Percentiles rank a stretch among this genome's conserved stretches.
phyloP scores from a whole-genome alignment of 2,113 vertebrate species.

The Lepisosteus osseus region DNA sequence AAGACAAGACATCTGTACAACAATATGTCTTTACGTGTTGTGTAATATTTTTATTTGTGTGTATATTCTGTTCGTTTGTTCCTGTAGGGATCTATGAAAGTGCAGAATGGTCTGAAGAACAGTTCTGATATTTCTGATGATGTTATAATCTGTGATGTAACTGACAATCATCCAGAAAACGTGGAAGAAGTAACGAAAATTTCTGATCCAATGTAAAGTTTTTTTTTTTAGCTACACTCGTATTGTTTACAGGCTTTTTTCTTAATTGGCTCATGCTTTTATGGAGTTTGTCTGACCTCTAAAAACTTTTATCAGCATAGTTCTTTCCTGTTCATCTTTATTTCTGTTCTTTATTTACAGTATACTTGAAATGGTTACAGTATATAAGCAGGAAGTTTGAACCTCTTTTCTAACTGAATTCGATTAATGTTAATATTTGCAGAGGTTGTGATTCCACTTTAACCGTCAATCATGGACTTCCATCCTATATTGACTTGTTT shows the following conservation, averaged over 20 bases:
- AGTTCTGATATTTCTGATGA: slow-evolving; percentile 81
- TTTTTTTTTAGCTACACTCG: not conserved
- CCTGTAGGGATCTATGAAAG: slow-evolving; percentile 38
- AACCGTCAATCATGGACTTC: too few species aligned
- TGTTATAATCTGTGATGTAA: slow-evolving; percentile 88
- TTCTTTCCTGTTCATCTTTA: not conserved
- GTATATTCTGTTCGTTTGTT: not conserved
- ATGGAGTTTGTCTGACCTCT: too few species aligned
- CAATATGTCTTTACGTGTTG: not conserved
- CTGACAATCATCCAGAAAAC: slow-evolving; percentile 70
- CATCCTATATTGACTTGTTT: too few species aligned
- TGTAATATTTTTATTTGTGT: not conserved
- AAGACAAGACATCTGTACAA: too few species aligned
- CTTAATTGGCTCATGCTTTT: too few species aligned
- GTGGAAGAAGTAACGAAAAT: slow-evolving; percentile 44
- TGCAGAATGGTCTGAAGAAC: slow-evolving; percentile 62
- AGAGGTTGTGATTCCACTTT: too few species aligned
- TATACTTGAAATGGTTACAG: too few species aligned
- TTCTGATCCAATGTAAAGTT: slow-evolving; percentile 48
- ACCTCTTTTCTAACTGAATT: not conserved
- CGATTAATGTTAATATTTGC: too few species aligned
- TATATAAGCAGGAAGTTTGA: too few species aligned
- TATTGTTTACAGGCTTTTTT: too few species aligned
- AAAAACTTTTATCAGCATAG: not conserved
- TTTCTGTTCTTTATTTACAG: not conserved